A percentile compares a stretch with the other conserved stretches of the same genome.
Evolutionary conservation across 2,113 vertebrate species (phyloP).

Genomic region (Copsychus sechellarum): DNA sequence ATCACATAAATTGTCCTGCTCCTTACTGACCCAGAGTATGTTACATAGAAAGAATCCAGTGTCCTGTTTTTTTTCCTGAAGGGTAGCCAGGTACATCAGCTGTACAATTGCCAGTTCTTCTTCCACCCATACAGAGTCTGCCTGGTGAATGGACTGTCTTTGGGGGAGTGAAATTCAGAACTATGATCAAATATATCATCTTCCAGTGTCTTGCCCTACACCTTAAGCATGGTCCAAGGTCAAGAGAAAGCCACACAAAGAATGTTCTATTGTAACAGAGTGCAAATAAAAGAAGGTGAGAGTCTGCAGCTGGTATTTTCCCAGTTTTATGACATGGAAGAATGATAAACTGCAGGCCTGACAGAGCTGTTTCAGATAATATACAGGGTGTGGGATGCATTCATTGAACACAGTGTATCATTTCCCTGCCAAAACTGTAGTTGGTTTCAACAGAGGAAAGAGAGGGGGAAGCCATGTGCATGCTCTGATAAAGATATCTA

Average conservation of each 20-base stretch:
- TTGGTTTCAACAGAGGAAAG: not conserved
- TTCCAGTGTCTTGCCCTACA: not conserved
- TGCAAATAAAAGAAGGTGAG: not conserved
- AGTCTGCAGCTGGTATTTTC: not conserved
- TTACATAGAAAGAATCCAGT: not conserved
- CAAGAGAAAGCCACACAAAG: not conserved
- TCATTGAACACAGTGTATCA: not conserved
- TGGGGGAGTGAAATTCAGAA: not conserved
- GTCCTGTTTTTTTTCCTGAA: not conserved
- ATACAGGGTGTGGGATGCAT: not conserved
- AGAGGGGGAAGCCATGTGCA: slow-evolving; percentile 4
- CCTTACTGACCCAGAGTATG: not conserved
- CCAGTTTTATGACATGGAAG: not conserved
- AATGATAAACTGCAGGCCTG: slow-evolving; percentile 24
- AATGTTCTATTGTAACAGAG: not conserved
- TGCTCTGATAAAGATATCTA: slow-evolving; percentile 42
- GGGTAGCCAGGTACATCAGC: not conserved
- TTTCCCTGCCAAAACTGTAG: slow-evolving; percentile 34
- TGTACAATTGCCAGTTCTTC: not conserved
- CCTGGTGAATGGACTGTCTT: not conserved
- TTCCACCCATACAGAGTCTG: not conserved
- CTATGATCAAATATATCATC: not conserved
- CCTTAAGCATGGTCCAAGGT: not conserved
- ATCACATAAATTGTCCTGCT: not conserved
- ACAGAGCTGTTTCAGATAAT: not conserved